A percentile compares a stretch with the other conserved stretches of the same genome.
Evolutionary conservation across 2,888 invertebrate species (phyloP).

Genomic region (Apotomis capreana): DNA sequence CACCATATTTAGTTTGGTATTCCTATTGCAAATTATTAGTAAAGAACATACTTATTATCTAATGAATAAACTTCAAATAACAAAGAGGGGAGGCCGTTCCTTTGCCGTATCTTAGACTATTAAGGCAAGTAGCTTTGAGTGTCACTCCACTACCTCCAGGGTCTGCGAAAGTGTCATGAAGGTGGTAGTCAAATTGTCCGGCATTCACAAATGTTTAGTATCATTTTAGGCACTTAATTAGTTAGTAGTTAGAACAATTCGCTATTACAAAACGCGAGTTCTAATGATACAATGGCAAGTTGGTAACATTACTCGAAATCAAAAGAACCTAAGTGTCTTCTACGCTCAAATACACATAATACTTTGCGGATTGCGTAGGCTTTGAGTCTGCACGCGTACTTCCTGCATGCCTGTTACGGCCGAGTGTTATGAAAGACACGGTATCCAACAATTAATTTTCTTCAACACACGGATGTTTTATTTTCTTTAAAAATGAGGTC

Average conservation of each 20-base stretch:
- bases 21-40: too few species aligned
- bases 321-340: neutral
- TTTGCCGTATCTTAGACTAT: too few species aligned
- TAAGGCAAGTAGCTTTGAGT: too few species aligned
- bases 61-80: too few species aligned
- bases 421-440: conserved; percentile 7
- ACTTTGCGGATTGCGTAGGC: conserved; percentile 1
- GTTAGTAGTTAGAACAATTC: conserved; percentile 6
- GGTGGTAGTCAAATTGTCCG: conserved; percentile 2
- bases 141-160: too few species aligned
- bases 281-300: conserved; percentile 25
- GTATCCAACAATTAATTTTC: neutral
- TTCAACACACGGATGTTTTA: neutral
- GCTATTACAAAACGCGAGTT: conserved; percentile 22
- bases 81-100: neutral
- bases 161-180: neutral
- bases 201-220: neutral
- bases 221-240: conserved; percentile 3
- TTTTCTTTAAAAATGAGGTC: too few species aligned
- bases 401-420: conserved; percentile 19
- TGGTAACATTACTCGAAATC: neutral
- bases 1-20: too few species aligned
- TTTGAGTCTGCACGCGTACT: conserved; percentile 11
- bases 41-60: too few species aligned
- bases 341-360: neutral